A percentile compares a stretch with the other conserved stretches of the same genome.
Evolutionary conservation across 1,140 invertebrate genomes (phyloP).

Genomic region (Spodoptera frugiperda): DNA sequence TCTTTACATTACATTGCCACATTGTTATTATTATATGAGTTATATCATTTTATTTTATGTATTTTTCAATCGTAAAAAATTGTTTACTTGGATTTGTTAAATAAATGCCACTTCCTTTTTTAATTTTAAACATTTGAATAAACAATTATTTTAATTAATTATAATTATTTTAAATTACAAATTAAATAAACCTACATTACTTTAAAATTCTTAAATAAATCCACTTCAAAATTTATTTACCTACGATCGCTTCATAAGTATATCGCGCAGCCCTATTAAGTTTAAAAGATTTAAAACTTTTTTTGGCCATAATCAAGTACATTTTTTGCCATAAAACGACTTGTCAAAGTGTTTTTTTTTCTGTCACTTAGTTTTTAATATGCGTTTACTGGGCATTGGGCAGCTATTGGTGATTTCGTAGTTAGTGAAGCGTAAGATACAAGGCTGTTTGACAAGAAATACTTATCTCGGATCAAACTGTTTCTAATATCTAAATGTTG

Average conservation of each 20-base stretch:
- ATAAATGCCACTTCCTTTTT: no score
- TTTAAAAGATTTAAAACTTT: neutral
- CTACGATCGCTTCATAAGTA: no score
- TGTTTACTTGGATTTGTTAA: no score
- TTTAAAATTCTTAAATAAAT: no score
- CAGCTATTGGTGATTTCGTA: conserved; percentile 59
- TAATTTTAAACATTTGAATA: no score
- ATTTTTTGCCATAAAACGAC: conserved; percentile 7
- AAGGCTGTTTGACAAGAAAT: conserved; percentile 63
- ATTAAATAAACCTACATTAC: no score
- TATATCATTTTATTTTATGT: conserved; percentile 1
- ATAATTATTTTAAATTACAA: no score
- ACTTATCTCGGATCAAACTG: conserved; percentile 54
- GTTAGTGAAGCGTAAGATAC: conserved; percentile 62
- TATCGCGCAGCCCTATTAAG: neutral
- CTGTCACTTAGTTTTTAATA: conserved; percentile 41
- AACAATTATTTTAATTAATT: no score
- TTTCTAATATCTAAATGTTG: conserved; percentile 49
- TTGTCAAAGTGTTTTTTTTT: conserved; percentile 28
- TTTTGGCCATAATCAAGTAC: neutral
- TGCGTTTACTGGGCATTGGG: conserved; percentile 47
- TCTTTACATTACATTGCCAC: conserved; percentile 29
- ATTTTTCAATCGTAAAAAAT: neutral
- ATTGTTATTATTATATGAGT: conserved; percentile 29
- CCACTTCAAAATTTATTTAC: no score